These are phyloP conservation scores for Cryptotermes secundus DNA, from an alignment of 1,140 invertebrate genomes.

Conservation along the genomic window DNA sequence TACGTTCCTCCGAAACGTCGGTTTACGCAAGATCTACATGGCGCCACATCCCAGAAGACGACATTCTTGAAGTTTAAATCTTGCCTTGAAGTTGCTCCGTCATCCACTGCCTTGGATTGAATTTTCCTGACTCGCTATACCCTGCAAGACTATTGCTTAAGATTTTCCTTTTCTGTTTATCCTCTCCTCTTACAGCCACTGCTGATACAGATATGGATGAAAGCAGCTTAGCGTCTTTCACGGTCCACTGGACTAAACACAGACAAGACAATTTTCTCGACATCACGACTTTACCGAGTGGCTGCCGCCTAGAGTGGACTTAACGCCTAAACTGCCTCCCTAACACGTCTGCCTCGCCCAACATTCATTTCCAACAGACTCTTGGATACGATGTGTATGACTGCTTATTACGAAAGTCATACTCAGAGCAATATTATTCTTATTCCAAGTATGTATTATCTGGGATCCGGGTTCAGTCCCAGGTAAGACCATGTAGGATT, in stretches of 20 bases:
- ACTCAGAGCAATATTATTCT: too few species aligned
- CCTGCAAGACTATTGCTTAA: neutral
- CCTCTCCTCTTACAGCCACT: neutral
- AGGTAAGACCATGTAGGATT: too few species aligned
- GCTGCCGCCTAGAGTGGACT: neutral
- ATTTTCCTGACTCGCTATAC: neutral
- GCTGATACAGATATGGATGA: neutral
- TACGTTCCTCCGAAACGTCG: too few species aligned
- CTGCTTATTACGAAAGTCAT: too few species aligned
- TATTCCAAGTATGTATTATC: too few species aligned
- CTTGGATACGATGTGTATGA: too few species aligned
- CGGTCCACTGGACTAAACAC: neutral
- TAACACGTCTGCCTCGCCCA: neutral
- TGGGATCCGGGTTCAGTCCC: too few species aligned
- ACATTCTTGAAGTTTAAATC: neutral
- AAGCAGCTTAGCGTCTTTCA: slow-evolving; percentile 18
- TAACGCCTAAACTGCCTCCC: neutral
- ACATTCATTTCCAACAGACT: too few species aligned
- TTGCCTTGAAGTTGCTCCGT: neutral
- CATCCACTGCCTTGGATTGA: neutral
- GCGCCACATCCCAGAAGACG: too few species aligned
- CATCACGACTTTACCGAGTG: neutral
- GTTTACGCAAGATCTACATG: too few species aligned
- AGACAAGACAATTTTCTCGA: neutral
- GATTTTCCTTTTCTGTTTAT: neutral